phyloP scores from a whole-genome alignment of 92 coral and sea anemone species.

The Zoanthus sociatus region DNA sequence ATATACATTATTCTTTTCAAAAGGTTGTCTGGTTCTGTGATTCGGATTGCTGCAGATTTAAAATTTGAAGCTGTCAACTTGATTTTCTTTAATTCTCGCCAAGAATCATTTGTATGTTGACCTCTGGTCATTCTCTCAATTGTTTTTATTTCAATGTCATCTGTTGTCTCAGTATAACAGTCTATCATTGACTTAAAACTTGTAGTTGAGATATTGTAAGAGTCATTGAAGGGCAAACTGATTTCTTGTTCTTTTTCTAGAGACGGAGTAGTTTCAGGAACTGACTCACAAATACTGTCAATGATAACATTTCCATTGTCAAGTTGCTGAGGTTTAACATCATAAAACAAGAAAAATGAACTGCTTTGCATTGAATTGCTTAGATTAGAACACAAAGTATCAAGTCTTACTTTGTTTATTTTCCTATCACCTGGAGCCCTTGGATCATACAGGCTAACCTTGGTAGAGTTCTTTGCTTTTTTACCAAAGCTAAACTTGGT shows the following conservation, averaged over 20 bases:
- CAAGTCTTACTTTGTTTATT: not conserved
- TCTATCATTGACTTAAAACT: conserved; percentile 18
- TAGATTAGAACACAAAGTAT: not conserved
- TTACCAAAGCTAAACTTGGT: not conserved
- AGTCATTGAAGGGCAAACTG: conserved; percentile 56
- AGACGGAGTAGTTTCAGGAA: conserved; percentile 61
- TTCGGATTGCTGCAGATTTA: too few species aligned
- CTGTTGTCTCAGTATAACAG: too few species aligned
- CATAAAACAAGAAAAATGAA: not conserved
- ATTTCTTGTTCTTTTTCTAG: conserved; percentile 33
- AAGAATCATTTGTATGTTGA: conserved; percentile 45
- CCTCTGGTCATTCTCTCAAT: conserved; percentile 65
- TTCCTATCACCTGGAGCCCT: not conserved
- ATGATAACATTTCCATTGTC: conserved; percentile 43
- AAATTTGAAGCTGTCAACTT: conserved; percentile 48
- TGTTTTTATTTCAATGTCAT: conserved; percentile 49
- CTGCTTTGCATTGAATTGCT: not conserved
- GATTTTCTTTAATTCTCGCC: conserved; percentile 50
- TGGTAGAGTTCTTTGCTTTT: not conserved
- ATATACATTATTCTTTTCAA: conserved; percentile 22
- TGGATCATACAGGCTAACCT: not conserved
- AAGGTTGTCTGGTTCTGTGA: too few species aligned
- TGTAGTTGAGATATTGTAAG: conserved; percentile 62
- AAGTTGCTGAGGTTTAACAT: not conserved
- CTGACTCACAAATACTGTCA: conserved; percentile 54